Conservation (phyloP, 23 tunicate species). For the Botrylloides violaceus region DNA sequence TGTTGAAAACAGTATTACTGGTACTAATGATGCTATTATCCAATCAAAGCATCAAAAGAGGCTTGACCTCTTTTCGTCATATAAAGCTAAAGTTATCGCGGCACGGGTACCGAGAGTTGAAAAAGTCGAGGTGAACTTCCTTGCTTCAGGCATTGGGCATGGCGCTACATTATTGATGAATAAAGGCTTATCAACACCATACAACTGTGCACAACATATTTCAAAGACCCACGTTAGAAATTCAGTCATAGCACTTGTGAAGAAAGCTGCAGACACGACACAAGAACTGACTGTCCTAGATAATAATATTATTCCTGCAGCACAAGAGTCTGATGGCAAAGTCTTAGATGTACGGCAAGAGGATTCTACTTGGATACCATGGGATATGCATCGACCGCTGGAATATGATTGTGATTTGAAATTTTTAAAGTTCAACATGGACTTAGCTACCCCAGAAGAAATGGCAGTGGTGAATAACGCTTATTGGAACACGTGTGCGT, state of each 20-base stretch:
- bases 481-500: conserved; percentile 65
- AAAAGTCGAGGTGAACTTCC: conserved; percentile 45
- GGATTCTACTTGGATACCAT: conserved; percentile 22
- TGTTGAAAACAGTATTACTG: no score
- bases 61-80: not conserved
- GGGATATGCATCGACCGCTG: conserved; percentile 72
- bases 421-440: conserved; percentile 65
- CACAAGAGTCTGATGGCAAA: not conserved
- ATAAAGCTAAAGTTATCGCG: conserved; percentile 17
- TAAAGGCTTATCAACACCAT: conserved; percentile 66
- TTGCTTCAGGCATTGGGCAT: conserved; percentile 29
- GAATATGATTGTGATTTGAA: conserved; percentile 50
- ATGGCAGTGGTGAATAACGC: conserved; percentile 57
- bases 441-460: conserved; percentile 31
- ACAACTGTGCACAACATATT: conserved; percentile 75
- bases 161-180: conserved; percentile 81
- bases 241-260: conserved; percentile 52
- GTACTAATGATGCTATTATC: no score
- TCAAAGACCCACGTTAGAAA: conserved; percentile 32
- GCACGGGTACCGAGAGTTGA: conserved; percentile 61
- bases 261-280: not conserved
- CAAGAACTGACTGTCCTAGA: not conserved
- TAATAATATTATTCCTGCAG: not conserved
- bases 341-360: not conserved
- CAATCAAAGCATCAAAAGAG: not conserved